Evolutionary conservation across 2,888 invertebrate genomes (phyloP).

Genomic region (Hedya salicella): DNA sequence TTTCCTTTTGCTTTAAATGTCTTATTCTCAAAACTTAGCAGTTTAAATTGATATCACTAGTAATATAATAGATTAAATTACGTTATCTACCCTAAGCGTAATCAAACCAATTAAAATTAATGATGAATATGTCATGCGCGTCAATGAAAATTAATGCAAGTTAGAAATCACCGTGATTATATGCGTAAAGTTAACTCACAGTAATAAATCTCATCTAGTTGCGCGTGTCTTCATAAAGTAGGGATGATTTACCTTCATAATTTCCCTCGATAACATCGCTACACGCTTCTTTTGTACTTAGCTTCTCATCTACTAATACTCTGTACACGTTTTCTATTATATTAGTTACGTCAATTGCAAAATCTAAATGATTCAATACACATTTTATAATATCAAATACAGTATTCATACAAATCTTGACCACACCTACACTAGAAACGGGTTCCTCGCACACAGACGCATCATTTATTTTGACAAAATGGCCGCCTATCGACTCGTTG

Average conservation of each 20-base stretch:
- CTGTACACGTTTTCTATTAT: conserved; percentile 9
- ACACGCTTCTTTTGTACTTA: background rate
- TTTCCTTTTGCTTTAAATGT: conserved; percentile 27
- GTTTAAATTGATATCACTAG: background rate
- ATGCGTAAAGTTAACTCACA: conserved; percentile 27
- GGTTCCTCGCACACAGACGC: conserved; percentile 55
- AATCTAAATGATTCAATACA: conserved; percentile 29
- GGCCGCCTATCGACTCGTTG: conserved; percentile 59
- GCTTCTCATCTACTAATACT: background rate
- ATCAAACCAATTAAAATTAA: conserved; percentile 25
- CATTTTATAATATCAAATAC: conserved; percentile 30
- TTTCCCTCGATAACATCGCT: conserved; percentile 4
- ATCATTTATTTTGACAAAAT: conserved; percentile 65
- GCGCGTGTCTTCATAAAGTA: conserved; percentile 24
- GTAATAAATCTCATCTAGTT: conserved; percentile 22
- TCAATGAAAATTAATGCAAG: conserved; percentile 22
- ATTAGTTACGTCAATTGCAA: conserved; percentile 30
- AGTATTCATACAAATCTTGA: conserved; percentile 38
- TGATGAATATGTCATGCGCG: conserved; percentile 23
- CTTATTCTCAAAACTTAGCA: conserved; percentile 3
- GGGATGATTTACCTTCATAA: conserved; percentile 27
- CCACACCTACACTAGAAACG: conserved; percentile 53
- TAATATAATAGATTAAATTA: conserved; percentile 8
- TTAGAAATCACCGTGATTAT: conserved; percentile 30
- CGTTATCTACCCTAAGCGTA: conserved; percentile 3